These are phyloP conservation scores for Beaufortia kweichowensis DNA, from an alignment of 2,113 vertebrate genomes.

Conservation along the genomic window DNA sequence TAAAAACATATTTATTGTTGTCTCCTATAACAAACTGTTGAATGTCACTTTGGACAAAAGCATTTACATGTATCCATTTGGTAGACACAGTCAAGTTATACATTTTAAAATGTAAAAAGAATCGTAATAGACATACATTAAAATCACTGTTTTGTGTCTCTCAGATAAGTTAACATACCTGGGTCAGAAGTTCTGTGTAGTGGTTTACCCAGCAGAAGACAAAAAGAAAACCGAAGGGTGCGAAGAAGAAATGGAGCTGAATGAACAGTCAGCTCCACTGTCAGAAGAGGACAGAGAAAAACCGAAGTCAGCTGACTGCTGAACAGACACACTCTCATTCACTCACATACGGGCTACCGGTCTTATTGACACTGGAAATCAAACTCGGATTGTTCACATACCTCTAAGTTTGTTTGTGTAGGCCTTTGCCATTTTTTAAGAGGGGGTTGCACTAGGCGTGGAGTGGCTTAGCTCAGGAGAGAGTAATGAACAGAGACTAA, in stretches of 20 bases:
- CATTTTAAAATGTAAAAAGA: too few relatives aligned
- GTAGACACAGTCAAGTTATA: too few relatives aligned
- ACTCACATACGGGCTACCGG: slow-evolving; percentile 20
- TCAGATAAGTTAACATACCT: slow-evolving; percentile 81
- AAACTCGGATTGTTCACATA: slow-evolving; percentile 33
- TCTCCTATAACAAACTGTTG: too few relatives aligned
- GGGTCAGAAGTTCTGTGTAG: slow-evolving; percentile 87
- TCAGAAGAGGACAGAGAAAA: slow-evolving; percentile 62
- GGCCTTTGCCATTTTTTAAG: slow-evolving; percentile 36
- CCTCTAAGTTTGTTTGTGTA: slow-evolving; percentile 20
- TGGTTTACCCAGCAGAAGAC: slow-evolving; percentile 77
- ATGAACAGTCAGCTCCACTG: slow-evolving; percentile 68
- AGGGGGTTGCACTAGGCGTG: slow-evolving; percentile 35
- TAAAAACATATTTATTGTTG: too few relatives aligned
- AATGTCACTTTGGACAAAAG: too few relatives aligned
- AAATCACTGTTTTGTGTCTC: not conserved
- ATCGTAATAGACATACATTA: too few relatives aligned
- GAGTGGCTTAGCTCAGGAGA: slow-evolving; percentile 1
- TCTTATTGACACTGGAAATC: slow-evolving; percentile 45
- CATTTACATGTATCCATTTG: too few relatives aligned
- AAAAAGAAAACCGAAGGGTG: not conserved
- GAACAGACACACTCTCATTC: slow-evolving; percentile 46
- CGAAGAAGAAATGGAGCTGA: slow-evolving; percentile 69
- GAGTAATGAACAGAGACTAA: not conserved
- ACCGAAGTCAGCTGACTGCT: slow-evolving; percentile 68